A percentile compares a stretch with the other conserved stretches of the same genome.
These are phyloP conservation scores for Drosophila prolongata DNA, from an alignment of 2,888 invertebrate species.

Conservation along the genomic window DNA sequence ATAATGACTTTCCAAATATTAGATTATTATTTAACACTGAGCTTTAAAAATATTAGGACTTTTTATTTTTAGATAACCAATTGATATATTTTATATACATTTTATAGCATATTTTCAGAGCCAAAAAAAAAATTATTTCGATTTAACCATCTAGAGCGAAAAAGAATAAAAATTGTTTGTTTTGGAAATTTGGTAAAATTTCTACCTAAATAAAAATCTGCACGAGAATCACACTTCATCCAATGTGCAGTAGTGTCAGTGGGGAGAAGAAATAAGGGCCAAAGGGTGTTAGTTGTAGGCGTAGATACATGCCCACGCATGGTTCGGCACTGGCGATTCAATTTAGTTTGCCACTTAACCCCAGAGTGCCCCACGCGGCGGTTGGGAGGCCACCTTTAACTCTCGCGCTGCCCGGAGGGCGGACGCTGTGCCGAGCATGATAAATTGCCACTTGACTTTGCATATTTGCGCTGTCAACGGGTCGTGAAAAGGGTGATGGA, in stretches of 20 bases:
- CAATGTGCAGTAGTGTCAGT: slow-evolving; percentile 3
- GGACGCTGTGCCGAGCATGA: slow-evolving; percentile 58
- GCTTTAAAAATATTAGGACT: too few relatives aligned
- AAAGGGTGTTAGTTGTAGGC: slow-evolving; percentile 50
- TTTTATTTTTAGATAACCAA: too few relatives aligned
- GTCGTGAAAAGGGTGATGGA: slow-evolving; percentile 39
- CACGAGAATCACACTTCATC: not conserved
- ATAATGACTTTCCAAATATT: too few relatives aligned
- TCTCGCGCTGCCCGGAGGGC: slow-evolving; percentile 13
- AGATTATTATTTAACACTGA: too few relatives aligned
- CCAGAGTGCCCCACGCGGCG: slow-evolving; percentile 49
- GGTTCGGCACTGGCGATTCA: slow-evolving; percentile 55
- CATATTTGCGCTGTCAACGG: slow-evolving; percentile 64
- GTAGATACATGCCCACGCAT: slow-evolving; percentile 57
- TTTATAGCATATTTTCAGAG: not conserved
- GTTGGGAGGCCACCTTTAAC: slow-evolving; percentile 16
- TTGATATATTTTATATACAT: not conserved
- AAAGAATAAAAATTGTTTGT: not conserved
- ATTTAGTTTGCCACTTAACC: slow-evolving; percentile 75
- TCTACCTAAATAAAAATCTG: not conserved
- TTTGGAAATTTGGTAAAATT: not conserved
- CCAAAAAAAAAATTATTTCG: not conserved
- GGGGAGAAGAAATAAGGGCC: not conserved
- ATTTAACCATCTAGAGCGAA: not conserved
- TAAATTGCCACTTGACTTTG: slow-evolving; percentile 81